Conservation (phyloP, 2,797 vertebrate species). For the Dendrocincla fuliginosa region DNA sequence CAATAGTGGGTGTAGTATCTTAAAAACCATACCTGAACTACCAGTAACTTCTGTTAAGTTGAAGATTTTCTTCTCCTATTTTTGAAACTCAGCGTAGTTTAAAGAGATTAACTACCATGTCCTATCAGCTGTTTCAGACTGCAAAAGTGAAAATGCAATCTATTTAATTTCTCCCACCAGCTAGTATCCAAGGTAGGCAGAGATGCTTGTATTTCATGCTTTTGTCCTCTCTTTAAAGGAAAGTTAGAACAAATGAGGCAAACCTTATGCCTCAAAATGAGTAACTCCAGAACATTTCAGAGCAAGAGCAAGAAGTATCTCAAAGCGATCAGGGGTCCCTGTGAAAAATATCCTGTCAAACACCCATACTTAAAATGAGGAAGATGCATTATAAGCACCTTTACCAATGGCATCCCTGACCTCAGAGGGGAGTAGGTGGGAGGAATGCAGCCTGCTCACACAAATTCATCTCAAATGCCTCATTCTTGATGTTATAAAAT, state of each 20-base stretch:
- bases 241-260: background rate
- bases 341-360: background rate
- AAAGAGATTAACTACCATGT: background rate
- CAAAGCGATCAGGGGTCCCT: background rate
- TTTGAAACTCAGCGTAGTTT: background rate
- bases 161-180: background rate
- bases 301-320: background rate
- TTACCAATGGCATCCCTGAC: background rate
- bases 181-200: background rate
- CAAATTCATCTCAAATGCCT: background rate
- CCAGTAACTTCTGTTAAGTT: background rate
- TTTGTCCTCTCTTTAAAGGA: background rate
- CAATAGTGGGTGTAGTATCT: background rate
- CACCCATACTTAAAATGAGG: background rate
- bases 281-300: background rate
- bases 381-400: background rate
- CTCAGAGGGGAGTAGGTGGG: background rate
- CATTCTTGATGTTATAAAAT: background rate
- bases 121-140: background rate
- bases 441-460: background rate
- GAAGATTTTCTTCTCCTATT: background rate
- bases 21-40: background rate
- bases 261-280: background rate
- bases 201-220: background rate
- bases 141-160: background rate